A percentile compares a stretch with the other conserved stretches of the same genome.
Conservation (phyloP, 2,888 invertebrate genomes). For the Caenorhabditis sp. region DNA sequence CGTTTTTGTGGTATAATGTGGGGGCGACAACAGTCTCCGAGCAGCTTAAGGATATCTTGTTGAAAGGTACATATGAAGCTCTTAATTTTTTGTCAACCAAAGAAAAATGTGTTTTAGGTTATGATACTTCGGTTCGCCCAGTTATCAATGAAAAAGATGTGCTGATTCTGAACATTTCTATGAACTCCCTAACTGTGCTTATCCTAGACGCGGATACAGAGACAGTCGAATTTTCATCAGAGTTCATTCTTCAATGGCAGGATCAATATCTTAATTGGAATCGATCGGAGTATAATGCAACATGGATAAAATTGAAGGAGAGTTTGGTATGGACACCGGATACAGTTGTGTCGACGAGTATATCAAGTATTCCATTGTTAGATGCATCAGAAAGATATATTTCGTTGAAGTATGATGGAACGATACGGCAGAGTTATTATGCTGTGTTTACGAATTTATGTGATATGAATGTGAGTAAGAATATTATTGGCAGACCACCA, state of each 20-base stretch:
- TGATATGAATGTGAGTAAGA: conserved; percentile 46
- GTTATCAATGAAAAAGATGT: conserved; percentile 36
- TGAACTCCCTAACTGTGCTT: conserved; percentile 35
- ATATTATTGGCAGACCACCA: not conserved
- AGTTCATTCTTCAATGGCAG: conserved; percentile 50
- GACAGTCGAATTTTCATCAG: conserved; percentile 49
- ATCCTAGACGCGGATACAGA: conserved; percentile 46
- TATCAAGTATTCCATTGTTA: conserved; percentile 20
- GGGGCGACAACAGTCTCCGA: conserved; percentile 19
- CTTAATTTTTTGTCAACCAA: not conserved
- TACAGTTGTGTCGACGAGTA: conserved; percentile 46
- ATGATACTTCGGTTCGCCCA: conserved; percentile 43
- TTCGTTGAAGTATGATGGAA: conserved; percentile 46
- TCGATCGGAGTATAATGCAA: conserved; percentile 27
- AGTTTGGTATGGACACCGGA: conserved; percentile 51
- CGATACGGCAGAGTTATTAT: conserved; percentile 39
- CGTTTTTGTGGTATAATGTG: not conserved
- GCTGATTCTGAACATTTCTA: conserved; percentile 32
- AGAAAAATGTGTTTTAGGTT: conserved; percentile 16
- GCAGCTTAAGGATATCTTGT: conserved; percentile 19
- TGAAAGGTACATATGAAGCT: conserved; percentile 12
- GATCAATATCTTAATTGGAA: conserved; percentile 52
- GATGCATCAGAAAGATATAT: conserved; percentile 41
- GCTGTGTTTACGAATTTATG: conserved; percentile 53
- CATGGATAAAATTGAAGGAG: conserved; percentile 54